phyloP scores from a whole-genome alignment of 2,888 invertebrate genomes.

The Coelopa pilipes region DNA sequence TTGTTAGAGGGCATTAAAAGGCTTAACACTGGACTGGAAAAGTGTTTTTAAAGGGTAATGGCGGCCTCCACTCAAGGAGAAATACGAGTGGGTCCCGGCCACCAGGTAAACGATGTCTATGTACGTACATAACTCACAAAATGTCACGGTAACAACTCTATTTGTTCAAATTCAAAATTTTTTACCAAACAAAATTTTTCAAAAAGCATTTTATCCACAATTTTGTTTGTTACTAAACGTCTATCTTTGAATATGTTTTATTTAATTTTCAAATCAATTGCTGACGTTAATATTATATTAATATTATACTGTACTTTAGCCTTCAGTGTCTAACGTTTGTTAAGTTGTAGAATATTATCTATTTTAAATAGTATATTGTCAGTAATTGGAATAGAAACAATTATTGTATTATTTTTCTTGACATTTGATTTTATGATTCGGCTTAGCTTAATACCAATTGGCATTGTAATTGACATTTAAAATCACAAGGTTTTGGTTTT shows the following conservation, averaged over 20 bases:
- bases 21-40: constrained; percentile 67
- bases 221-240: constrained; percentile 19
- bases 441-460: constrained; percentile 34
- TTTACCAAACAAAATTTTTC: constrained; percentile 18
- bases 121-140: constrained; percentile 72
- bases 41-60: constrained; percentile 68
- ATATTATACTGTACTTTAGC: background rate
- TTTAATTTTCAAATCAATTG: constrained; percentile 11
- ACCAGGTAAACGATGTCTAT: constrained; percentile 78
- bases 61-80: constrained; percentile 80
- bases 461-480: constrained; percentile 41
- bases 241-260: constrained; percentile 5
- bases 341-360: background rate
- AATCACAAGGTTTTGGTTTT: constrained; percentile 17
- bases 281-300: background rate
- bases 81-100: constrained; percentile 81
- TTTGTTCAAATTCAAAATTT: constrained; percentile 48
- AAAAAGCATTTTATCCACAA: constrained; percentile 1
- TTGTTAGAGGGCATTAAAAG: constrained; percentile 65
- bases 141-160: constrained; percentile 69
- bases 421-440: constrained; percentile 13
- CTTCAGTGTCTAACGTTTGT: background rate
- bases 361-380: background rate
- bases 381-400: background rate
- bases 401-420: background rate